Percentiles rank a stretch among this genome's conserved stretches.
phyloP scores from a whole-genome alignment of 2,797 vertebrate species.

The Lophius americanus region DNA sequence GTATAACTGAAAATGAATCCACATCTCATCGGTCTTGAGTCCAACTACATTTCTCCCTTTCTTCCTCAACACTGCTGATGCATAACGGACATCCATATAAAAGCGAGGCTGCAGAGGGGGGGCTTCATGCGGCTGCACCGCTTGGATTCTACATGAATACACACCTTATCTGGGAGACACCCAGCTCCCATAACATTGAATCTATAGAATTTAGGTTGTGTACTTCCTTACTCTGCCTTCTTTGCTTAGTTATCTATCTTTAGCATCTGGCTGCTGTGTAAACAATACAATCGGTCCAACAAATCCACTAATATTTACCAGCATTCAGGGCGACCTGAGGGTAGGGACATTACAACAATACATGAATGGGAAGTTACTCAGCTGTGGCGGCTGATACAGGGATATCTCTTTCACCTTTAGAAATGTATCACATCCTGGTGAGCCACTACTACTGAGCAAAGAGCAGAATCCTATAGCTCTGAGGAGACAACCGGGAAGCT shows the following conservation, averaged over 20 bases:
- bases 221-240: conserved; percentile 39
- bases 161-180: conserved; percentile 57
- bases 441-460: conserved; percentile 42
- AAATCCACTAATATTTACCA: conserved; percentile 69
- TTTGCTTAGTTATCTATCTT: conserved; percentile 66
- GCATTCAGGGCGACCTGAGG: conserved; percentile 52
- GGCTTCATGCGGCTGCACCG: conserved; percentile 13
- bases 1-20: conserved; percentile 50
- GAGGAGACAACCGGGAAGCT: conserved; percentile 7
- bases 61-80: conserved; percentile 24
- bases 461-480: conserved; percentile 17
- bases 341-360: conserved; percentile 57
- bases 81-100: conserved; percentile 29
- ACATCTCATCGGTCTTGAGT: conserved; percentile 22
- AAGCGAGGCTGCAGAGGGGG: background rate
- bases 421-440: conserved; percentile 46
- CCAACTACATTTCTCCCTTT: conserved; percentile 46
- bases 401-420: conserved; percentile 49
- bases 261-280: conserved; percentile 67
- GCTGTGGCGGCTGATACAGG: conserved; percentile 64
- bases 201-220: conserved; percentile 62
- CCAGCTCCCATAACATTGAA: conserved; percentile 49
- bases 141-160: conserved; percentile 32
- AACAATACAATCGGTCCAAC: conserved; percentile 65
- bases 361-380: conserved; percentile 72